Conservation (phyloP, 2,888 invertebrate species). For the Lacanobia wlatinum region DNA sequence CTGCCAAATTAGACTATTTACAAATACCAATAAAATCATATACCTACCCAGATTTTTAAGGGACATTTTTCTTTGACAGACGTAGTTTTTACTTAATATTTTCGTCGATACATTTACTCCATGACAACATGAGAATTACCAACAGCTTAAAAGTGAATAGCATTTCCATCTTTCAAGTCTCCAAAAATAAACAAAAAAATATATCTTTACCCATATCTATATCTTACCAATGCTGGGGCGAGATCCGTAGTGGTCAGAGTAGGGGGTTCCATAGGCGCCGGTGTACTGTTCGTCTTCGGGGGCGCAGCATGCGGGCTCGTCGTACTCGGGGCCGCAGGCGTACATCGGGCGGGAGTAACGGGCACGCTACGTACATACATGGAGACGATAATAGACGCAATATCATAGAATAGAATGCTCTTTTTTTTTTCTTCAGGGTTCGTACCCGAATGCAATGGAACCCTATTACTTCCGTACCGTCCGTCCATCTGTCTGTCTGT, state of each 20-base stretch:
- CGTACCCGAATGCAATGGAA: too few species aligned
- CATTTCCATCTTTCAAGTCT: background rate
- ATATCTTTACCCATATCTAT: constrained; percentile 20
- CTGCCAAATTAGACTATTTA: too few species aligned
- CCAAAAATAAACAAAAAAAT: background rate
- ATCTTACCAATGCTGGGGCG: constrained; percentile 94
- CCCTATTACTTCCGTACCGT: too few species aligned
- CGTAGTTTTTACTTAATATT: background rate
- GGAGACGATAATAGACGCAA: background rate
- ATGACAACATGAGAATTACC: background rate
- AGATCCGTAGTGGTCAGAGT: constrained; percentile 97
- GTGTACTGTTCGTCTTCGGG: constrained; percentile 98
- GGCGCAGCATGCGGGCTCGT: constrained; percentile 97
- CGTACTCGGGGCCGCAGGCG: constrained; percentile 95
- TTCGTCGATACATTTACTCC: background rate
- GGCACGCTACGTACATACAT: constrained; percentile 81
- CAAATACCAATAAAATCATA: too few species aligned
- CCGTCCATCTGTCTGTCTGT: too few species aligned
- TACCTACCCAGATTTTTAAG: too few species aligned
- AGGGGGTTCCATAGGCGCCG: constrained; percentile 97
- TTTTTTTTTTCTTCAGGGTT: too few species aligned
- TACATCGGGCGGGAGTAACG: constrained; percentile 94
- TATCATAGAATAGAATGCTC: background rate
- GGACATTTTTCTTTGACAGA: too few species aligned
- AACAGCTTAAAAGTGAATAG: background rate